Evolutionary conservation across 2,113 vertebrate species (phyloP).

Genomic region (Ailurus styani): DNA sequence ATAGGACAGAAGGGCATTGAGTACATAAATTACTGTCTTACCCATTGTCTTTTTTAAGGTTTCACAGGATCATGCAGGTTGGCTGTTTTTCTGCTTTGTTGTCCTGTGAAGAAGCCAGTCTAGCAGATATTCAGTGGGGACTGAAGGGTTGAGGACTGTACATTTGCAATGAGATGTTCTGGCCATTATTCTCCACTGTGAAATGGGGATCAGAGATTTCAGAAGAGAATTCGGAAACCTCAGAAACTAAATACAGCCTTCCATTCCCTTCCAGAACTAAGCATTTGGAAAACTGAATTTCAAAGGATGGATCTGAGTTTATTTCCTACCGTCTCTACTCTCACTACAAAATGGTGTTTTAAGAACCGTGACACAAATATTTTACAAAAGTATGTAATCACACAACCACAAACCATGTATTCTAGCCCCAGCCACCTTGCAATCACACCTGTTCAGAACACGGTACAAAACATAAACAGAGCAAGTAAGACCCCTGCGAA

Average conservation of each 20-base stretch:
- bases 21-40: constrained; percentile 29
- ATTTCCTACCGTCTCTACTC: neutral
- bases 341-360: neutral
- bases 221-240: neutral
- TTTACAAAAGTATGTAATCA: neutral
- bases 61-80: neutral
- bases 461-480: neutral
- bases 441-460: neutral
- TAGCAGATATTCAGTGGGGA: neutral
- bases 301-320: neutral
- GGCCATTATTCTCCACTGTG: neutral
- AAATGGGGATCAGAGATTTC: neutral
- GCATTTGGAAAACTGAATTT: neutral
- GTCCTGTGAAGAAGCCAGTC: neutral
- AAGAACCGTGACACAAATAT: neutral
- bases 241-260: neutral
- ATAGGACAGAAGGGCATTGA: constrained; percentile 34
- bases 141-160: neutral
- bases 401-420: neutral
- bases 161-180: neutral
- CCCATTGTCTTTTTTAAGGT: constrained; percentile 33
- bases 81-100: constrained; percentile 20
- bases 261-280: neutral
- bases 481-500: neutral
- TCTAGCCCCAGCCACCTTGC: neutral